Conservation (phyloP, 2,888 invertebrate genomes). For the Drosophila fungiperda region DNA sequence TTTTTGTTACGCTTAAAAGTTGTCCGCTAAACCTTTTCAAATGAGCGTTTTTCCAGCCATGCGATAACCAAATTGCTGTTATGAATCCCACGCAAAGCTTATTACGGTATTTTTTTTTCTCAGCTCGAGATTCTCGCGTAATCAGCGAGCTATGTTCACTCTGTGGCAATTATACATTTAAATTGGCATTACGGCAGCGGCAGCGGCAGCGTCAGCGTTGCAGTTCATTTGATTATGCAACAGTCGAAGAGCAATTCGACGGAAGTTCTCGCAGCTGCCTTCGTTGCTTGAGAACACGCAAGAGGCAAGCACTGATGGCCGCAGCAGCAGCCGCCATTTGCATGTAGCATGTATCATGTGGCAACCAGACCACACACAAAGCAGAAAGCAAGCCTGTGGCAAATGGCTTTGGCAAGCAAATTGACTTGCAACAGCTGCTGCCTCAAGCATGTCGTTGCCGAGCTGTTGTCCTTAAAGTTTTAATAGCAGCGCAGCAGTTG, state of each 20-base stretch:
- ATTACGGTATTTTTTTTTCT: not conserved
- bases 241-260: slow-evolving; percentile 18
- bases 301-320: slow-evolving; percentile 16
- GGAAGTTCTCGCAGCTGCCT: slow-evolving; percentile 27
- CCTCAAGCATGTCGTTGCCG: not conserved
- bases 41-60: slow-evolving; percentile 41
- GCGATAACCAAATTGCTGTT: slow-evolving; percentile 37
- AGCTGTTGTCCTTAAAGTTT: slow-evolving; percentile 26
- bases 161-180: slow-evolving; percentile 52
- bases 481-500: slow-evolving; percentile 16
- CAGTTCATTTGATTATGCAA: slow-evolving; percentile 28
- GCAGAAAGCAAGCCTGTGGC: slow-evolving; percentile 33
- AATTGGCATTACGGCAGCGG: slow-evolving; percentile 35
- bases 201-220: not conserved
- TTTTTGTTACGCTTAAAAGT: not conserved
- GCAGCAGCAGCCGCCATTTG: slow-evolving; percentile 68
- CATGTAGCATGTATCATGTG: slow-evolving; percentile 48
- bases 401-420: slow-evolving; percentile 35
- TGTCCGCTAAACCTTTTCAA: slow-evolving; percentile 22
- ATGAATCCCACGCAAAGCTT: slow-evolving; percentile 29
- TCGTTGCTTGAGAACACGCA: slow-evolving; percentile 21
- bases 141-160: slow-evolving; percentile 36
- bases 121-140: slow-evolving; percentile 3
- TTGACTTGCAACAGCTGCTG: slow-evolving; percentile 52
- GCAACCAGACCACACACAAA: slow-evolving; percentile 48